A percentile compares a stretch with the other conserved stretches of the same genome.
Conservation (phyloP, 2,888 invertebrate species). For the Griposia aprilina region DNA sequence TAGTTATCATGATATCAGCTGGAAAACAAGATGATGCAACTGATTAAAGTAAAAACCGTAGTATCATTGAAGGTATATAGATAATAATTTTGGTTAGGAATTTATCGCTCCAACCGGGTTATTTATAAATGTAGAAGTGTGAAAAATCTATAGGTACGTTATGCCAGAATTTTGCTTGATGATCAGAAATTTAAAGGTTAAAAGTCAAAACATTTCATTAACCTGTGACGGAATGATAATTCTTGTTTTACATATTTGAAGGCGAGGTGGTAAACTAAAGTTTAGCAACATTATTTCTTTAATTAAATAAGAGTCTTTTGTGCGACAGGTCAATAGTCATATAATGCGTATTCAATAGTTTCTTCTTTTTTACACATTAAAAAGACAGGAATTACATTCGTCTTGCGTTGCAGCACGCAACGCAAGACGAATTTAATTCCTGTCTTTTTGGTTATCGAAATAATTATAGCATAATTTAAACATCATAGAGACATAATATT, state of each 20-base stretch:
- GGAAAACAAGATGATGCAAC: slow-evolving; percentile 42
- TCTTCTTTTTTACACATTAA: neutral
- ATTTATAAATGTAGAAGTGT: slow-evolving; percentile 8
- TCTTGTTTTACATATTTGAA: neutral
- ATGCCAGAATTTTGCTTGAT: neutral
- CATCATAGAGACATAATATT: slow-evolving; percentile 33
- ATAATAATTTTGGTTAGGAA: slow-evolving; percentile 9
- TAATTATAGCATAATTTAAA: slow-evolving; percentile 30
- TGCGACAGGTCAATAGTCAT: neutral
- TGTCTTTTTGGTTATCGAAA: slow-evolving; percentile 21
- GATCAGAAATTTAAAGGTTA: neutral
- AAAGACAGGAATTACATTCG: slow-evolving; percentile 8
- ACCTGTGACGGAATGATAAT: neutral
- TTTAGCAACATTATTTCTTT: neutral
- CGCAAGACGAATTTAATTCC: too few relatives aligned
- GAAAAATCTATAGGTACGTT: neutral
- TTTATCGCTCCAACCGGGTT: slow-evolving; percentile 19
- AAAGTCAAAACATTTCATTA: too few relatives aligned
- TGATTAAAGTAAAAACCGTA: slow-evolving; percentile 39
- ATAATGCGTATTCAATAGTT: neutral
- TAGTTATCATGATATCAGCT: slow-evolving; percentile 39
- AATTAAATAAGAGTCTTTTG: neutral
- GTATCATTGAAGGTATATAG: slow-evolving; percentile 24
- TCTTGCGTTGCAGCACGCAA: neutral
- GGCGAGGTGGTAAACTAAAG: neutral